phyloP scores from a whole-genome alignment of 2,797 vertebrate species.

The Linurgus olivaceus region DNA sequence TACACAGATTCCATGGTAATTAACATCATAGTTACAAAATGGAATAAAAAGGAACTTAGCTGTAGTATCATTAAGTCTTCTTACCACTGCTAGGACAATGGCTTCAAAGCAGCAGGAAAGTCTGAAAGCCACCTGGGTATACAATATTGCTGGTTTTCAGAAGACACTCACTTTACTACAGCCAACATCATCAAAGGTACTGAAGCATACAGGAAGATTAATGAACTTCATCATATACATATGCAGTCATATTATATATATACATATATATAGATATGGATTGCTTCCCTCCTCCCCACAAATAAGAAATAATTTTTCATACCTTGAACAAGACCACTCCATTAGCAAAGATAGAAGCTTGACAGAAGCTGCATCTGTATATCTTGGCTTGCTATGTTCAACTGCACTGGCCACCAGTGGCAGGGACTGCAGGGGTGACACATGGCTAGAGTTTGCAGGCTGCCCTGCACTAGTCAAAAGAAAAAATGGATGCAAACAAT shows the following conservation, averaged over 20 bases:
- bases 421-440: background rate
- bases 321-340: background rate
- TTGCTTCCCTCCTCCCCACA: background rate
- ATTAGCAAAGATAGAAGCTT: background rate
- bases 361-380: background rate
- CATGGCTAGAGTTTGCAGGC: accelerated
- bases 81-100: background rate
- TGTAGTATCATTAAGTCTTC: background rate
- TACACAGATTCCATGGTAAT: background rate
- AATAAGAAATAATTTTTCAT: background rate
- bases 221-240: background rate
- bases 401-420: background rate
- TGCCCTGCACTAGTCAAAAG: background rate
- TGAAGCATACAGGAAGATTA: background rate
- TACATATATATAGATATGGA: background rate
- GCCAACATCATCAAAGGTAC: background rate
- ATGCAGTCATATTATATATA: background rate
- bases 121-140: background rate
- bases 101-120: background rate
- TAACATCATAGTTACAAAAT: background rate
- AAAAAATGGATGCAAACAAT: background rate
- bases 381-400: background rate
- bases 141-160: background rate
- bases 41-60: background rate
- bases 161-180: background rate